These are phyloP conservation scores for Chironex yamaguchii DNA, from an alignment of 30 jellyfish, hydroid and myxozoan species.

Conservation along the genomic window DNA sequence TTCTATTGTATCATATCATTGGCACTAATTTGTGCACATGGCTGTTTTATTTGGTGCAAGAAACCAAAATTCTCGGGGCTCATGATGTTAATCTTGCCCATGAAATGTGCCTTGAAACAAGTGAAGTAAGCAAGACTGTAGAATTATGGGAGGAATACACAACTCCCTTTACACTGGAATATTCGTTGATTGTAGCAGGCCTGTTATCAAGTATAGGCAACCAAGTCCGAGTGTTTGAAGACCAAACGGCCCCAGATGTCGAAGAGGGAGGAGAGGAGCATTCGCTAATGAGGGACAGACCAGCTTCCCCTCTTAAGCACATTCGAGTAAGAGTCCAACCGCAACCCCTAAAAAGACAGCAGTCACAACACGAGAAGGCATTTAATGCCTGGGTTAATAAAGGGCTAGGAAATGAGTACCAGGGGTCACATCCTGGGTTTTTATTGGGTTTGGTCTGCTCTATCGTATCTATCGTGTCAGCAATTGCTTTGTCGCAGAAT, in stretches of 20 bases:
- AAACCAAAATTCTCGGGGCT: slow-evolving; percentile 16
- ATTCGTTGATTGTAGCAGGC: slow-evolving; percentile 64
- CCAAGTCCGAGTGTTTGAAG: slow-evolving; percentile 4
- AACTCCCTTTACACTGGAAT: slow-evolving; percentile 68
- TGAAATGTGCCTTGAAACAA: not conserved
- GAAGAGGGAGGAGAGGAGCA: not conserved
- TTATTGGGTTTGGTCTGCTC: slow-evolving; percentile 45
- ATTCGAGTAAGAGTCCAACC: slow-evolving; percentile 37
- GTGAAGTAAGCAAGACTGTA: not conserved
- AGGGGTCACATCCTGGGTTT: slow-evolving; percentile 65
- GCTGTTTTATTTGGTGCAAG: slow-evolving; percentile 40
- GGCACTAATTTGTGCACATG: slow-evolving; percentile 47
- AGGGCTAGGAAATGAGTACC: no score
- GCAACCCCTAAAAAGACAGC: slow-evolving; percentile 38
- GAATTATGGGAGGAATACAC: slow-evolving; percentile 1
- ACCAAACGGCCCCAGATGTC: not conserved
- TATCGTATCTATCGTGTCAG: slow-evolving; percentile 45
- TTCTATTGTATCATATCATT: slow-evolving; percentile 39
- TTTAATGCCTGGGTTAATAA: no score
- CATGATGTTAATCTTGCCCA: not conserved
- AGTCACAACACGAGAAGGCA: no score
- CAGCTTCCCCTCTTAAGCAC: slow-evolving; percentile 26
- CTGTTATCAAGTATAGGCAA: slow-evolving; percentile 29
- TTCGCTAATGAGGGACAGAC: no score
- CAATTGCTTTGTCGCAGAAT: slow-evolving; percentile 6